A percentile compares a stretch with the other conserved stretches of the same genome.
phyloP scores from a whole-genome alignment of 2,888 invertebrate genomes.

The Macrophya alboannulata region DNA sequence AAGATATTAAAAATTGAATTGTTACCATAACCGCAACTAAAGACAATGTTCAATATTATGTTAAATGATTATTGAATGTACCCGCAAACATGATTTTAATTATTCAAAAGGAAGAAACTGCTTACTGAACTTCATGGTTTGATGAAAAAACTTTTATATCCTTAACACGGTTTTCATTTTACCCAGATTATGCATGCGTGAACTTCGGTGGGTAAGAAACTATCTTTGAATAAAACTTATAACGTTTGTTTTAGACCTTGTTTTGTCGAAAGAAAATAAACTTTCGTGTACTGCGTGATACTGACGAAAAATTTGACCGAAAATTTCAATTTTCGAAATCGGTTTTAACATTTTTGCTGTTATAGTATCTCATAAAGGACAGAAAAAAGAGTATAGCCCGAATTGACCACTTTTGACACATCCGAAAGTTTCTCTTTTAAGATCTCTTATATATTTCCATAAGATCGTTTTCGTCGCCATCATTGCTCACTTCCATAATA shows the following conservation, averaged over 20 bases:
- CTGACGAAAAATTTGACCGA: neutral
- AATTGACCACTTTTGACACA: neutral
- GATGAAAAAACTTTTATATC: neutral
- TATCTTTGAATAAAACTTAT: too few relatives aligned
- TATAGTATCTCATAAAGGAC: neutral
- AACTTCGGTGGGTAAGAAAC: too few relatives aligned
- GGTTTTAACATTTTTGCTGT: neutral
- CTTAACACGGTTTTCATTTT: neutral
- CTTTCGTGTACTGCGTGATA: too few relatives aligned
- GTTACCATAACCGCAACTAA: neutral
- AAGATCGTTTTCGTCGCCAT: neutral
- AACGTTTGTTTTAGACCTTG: too few relatives aligned
- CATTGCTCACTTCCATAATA: neutral
- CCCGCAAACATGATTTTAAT: neutral
- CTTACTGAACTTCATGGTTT: neutral
- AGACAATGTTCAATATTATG: neutral
- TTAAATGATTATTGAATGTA: neutral
- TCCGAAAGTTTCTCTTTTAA: neutral
- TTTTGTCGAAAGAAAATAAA: too few relatives aligned
- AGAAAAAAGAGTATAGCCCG: neutral
- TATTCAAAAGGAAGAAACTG: neutral
- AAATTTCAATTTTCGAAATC: neutral
- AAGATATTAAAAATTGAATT: neutral
- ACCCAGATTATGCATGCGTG: too few relatives aligned
- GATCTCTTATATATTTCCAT: neutral